phyloP scores from a whole-genome alignment of 1,140 invertebrate genomes.

The Diorhabda elongata region DNA sequence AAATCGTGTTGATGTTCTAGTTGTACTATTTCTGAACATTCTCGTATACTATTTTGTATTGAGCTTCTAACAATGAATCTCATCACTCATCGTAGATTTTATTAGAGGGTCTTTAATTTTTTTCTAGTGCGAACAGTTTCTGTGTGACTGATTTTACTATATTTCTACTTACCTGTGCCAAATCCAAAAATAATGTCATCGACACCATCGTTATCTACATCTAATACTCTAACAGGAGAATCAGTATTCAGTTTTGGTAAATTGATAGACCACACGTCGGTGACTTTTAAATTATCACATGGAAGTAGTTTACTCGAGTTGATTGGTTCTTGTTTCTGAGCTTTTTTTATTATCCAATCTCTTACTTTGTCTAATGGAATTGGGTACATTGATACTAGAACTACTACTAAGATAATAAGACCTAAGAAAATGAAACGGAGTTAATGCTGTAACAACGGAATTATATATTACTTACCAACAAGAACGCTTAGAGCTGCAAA shows the following conservation, averaged over 20 bases:
- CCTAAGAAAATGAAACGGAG: constrained; percentile 42
- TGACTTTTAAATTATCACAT: constrained; percentile 64
- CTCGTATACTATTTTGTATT: no score
- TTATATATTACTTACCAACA: constrained; percentile 41
- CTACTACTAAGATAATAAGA: constrained; percentile 59
- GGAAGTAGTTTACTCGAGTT: constrained; percentile 51
- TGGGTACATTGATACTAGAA: constrained; percentile 64
- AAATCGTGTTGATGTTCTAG: no score
- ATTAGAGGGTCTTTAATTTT: no score
- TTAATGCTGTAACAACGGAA: neutral
- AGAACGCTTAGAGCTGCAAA: constrained; percentile 56
- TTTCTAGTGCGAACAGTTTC: no score
- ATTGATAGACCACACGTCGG: constrained; percentile 67
- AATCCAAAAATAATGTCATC: constrained; percentile 77
- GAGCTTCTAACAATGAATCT: no score
- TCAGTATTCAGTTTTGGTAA: constrained; percentile 74
- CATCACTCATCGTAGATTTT: no score
- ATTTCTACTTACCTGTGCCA: constrained; percentile 60
- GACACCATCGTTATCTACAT: constrained; percentile 70
- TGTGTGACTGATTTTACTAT: neutral
- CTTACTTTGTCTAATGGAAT: constrained; percentile 56
- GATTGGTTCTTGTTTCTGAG: constrained; percentile 27
- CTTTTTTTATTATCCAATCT: constrained; percentile 52
- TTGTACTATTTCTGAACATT: no score
- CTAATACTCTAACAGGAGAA: constrained; percentile 65